Evolutionary conservation across 2,113 vertebrate genomes (phyloP).

Genomic region (Anolis carolinensis): DNA sequence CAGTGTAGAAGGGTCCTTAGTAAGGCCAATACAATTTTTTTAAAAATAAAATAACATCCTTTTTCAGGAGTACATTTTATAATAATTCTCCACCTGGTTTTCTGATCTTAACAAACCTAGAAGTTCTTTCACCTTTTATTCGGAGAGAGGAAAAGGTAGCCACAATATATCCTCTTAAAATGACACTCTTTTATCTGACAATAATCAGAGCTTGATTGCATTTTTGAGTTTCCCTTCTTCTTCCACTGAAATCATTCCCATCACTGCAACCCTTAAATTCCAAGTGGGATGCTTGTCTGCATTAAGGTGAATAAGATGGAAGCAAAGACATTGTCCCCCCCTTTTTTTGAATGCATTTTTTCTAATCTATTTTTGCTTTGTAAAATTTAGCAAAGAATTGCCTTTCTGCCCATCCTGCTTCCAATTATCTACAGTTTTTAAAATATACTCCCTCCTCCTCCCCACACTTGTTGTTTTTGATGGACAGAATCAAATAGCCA

Average conservation of each 20-base stretch:
- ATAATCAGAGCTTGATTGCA: neutral
- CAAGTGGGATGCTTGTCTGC: neutral
- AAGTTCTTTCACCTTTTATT: neutral
- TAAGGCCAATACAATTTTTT: neutral
- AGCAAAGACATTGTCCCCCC: no score
- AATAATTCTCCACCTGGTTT: neutral
- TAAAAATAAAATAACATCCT: neutral
- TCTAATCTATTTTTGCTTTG: slow-evolving; percentile 6
- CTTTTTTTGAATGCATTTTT: neutral
- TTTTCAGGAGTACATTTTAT: neutral
- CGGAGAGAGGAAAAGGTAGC: neutral
- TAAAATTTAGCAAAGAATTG: slow-evolving; percentile 17
- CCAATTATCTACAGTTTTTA: slow-evolving; percentile 26
- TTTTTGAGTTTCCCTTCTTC: neutral
- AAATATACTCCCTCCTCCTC: neutral
- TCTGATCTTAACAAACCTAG: neutral
- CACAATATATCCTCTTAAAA: neutral
- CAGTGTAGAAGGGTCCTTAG: no score
- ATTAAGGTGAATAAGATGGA: neutral
- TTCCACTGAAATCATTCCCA: neutral
- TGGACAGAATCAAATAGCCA: slow-evolving; percentile 57
- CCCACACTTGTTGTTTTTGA: slow-evolving; percentile 22
- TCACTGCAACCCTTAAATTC: neutral
- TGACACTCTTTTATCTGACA: neutral
- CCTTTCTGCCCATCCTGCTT: neutral